Evolutionary conservation across 1,140 invertebrate genomes (phyloP).

Genomic region (Bathynomus jamesi): DNA sequence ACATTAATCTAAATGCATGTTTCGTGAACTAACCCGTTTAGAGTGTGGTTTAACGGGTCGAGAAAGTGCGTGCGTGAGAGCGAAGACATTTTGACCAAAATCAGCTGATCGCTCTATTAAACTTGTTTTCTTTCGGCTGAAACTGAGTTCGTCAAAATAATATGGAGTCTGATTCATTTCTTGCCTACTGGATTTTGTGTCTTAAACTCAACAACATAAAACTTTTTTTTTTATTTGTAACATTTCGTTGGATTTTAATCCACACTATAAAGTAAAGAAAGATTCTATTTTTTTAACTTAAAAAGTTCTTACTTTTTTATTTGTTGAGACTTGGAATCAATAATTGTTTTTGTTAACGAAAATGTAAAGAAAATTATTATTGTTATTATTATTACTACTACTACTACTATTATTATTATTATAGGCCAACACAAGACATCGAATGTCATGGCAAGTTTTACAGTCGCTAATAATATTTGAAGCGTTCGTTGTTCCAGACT

Average conservation of each 20-base stretch:
- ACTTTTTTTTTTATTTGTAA: background rate
- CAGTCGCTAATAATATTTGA: no score
- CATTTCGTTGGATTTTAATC: background rate
- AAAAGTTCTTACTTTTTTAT: no score
- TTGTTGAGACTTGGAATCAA: no score
- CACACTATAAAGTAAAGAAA: background rate
- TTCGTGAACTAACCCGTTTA: background rate
- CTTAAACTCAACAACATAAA: background rate
- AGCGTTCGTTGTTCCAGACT: no score
- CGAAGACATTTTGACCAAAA: background rate
- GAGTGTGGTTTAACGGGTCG: background rate
- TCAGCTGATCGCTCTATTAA: background rate
- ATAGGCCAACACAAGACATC: no score
- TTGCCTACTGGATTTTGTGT: background rate
- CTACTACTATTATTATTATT: no score
- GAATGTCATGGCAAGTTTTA: no score
- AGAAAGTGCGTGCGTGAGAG: background rate
- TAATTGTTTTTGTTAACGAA: no score
- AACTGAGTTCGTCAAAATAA: background rate
- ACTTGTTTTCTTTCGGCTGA: background rate
- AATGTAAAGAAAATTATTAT: no score
- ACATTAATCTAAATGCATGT: background rate
- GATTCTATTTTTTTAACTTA: background rate
- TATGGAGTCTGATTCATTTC: background rate
- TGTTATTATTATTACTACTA: no score